Evolutionary conservation across 2,797 vertebrate species (phyloP), one percentile per base, ranked within the genome.

Genomic region (Florisuga fusca): DNA sequence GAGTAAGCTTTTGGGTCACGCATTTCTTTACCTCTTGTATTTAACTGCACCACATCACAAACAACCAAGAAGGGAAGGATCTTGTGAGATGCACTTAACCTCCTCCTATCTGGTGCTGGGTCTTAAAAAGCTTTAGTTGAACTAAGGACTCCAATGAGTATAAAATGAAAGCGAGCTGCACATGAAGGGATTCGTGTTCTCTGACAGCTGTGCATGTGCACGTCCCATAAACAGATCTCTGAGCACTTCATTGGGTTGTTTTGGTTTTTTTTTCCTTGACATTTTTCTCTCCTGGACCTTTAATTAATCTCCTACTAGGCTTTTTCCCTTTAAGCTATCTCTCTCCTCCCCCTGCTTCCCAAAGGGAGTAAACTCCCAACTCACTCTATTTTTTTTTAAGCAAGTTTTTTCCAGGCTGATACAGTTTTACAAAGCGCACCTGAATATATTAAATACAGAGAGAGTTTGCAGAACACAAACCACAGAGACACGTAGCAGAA

Each of bases 221-320:
- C 84, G 83, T 66, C 66, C 90, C 82, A 87, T 87, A 96, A 97
- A 93, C 92, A 92, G 85, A 95, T 81, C 94, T 95, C 96, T 87
- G 78, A 96, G 87, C 81, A 87, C 89, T 93, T 92, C 87, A 87
- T 63, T 90, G 55, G 55, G 53, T 63, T 91, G 48, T 38, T 63
- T 89, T 82, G 55, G 3, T 57, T 88, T 92, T 94, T 96, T 92
- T 94, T 96, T 54, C 80, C 94, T 95, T 62, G 87, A 96, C 78
- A 96, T 92, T 97, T 97, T 97, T 95, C 94, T 97, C 86, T 31
- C 85, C 90, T 94, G 96, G 94, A 97, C 95, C 88, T 97, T 98
- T 97, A 98, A 98, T 98, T 98, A 97, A 97, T 95, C 96, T 97
- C 95, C 96, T 97, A 62, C 83, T 74, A 90, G 77, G 86, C 68